Conservation (phyloP, 92 coral and sea anemone species). For the Porites divaricata region DNA sequence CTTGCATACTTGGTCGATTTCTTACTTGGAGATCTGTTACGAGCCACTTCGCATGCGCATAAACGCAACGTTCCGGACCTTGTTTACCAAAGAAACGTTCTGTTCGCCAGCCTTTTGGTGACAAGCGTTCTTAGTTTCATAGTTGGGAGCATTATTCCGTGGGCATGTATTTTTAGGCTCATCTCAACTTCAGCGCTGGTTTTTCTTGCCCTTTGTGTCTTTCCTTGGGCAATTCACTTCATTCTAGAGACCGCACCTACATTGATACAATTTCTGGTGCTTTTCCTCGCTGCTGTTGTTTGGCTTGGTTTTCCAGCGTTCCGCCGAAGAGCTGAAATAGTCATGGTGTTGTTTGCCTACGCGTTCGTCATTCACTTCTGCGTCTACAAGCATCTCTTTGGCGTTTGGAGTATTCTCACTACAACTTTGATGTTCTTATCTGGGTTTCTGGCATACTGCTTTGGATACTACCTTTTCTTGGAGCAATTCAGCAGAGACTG, state of each 20-base stretch:
- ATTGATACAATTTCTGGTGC: neutral
- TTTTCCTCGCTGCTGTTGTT: neutral
- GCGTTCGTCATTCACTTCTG: neutral
- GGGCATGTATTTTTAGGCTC: neutral
- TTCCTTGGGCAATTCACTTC: conserved; percentile 30
- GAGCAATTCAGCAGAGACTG: conserved; percentile 22
- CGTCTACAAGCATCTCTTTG: neutral
- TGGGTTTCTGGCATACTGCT: conserved; percentile 15
- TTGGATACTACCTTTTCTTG: conserved; percentile 1
- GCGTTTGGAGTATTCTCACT: neutral
- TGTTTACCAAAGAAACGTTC: neutral
- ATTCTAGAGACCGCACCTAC: neutral
- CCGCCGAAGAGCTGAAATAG: neutral
- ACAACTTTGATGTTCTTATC: neutral
- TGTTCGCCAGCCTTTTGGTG: conserved; percentile 9
- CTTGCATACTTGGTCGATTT: neutral
- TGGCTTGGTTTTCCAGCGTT: conserved; percentile 18
- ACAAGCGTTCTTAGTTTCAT: neutral
- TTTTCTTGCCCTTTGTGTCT: neutral
- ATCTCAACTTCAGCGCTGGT: conserved; percentile 10
- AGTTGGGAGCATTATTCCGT: neutral
- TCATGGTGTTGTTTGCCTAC: conserved; percentile 10
- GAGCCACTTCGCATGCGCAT: neutral
- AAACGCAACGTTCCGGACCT: no score
- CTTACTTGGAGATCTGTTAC: conserved; percentile 2